Percentiles rank a stretch among this genome's conserved stretches.
Conservation (phyloP, 2,113 vertebrate species). For the Dasypus novemcinctus region DNA sequence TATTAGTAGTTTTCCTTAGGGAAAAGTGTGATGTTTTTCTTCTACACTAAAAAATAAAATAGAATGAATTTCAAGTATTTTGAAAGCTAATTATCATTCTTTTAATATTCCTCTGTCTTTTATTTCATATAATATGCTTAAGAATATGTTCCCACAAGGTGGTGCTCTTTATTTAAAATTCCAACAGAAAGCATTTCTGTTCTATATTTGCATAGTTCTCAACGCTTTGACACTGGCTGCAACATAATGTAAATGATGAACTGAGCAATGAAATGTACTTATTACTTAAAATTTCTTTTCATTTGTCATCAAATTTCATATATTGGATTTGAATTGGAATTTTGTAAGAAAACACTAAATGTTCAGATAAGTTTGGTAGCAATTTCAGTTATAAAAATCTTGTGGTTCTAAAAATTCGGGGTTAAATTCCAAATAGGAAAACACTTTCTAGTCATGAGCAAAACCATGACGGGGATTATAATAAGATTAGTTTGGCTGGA, state of each 20-base stretch:
- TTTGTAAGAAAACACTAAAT: neutral
- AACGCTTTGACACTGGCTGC: neutral
- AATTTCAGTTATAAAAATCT: neutral
- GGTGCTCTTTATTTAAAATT: slow-evolving; percentile 79
- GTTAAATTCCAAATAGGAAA: slow-evolving; percentile 21
- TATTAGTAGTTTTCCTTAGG: neutral
- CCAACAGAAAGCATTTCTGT: neutral
- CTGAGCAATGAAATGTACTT: neutral
- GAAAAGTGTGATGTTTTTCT: neutral
- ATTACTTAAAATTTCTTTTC: neutral
- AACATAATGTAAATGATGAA: neutral
- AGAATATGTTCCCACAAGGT: slow-evolving; percentile 74
- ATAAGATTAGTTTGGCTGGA: neutral
- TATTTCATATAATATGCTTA: neutral
- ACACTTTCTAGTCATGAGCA: neutral
- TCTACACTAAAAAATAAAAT: neutral
- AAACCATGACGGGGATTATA: neutral
- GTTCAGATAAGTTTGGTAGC: neutral
- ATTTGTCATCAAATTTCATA: neutral
- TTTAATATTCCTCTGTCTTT: neutral
- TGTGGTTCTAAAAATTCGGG: neutral
- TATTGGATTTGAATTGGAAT: neutral
- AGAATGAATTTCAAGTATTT: neutral
- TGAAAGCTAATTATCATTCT: neutral
- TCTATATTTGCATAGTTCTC: neutral